Base-by-base conservation (phyloP, 1,140 invertebrate genomes). In the Ips typographus region DNA sequence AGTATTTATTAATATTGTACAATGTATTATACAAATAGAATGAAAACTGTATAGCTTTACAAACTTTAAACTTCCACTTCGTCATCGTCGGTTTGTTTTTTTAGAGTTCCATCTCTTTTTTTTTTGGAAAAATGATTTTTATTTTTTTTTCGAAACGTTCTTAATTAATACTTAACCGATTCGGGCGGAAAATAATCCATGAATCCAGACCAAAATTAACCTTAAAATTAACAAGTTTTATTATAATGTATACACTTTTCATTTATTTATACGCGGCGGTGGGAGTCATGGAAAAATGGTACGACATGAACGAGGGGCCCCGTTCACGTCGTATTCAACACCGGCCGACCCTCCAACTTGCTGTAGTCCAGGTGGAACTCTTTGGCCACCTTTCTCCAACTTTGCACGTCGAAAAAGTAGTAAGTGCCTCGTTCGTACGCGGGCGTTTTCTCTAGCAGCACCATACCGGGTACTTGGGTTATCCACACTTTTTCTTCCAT, bases 401-500 rank as follows among this genome's bases (percentile, higher is more conserved):
- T 95, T 83, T 93, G 91, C 76, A 94, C 93, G 86, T 99, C 98
- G 83, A 99, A 99, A 83, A 97, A 98, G 85, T 96, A 98, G 84
- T 99, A 99, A 73, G 95, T 98, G 83, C 97, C 96, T 77, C 95
- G 87, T 85, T 99, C 97, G 83, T 96, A 98, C 72, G 92, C 94
- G 71, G 87, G 88, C 73, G 95, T 97, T 84, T 98, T 98, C 82
- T 98, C 94, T 71, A 93, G 86, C 72, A 94, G 90, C 71, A 91
- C 91, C 83, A 94, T 89, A 72, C 95, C 95, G 67, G 94, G 95
- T 75, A 95, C 95, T 84, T 98, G 90, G 73, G 96, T 99, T 81
- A 99, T 95, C 98, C 98, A 99, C 74, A 98, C 93, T 82, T 96
- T 94, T 81, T 99, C 96, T 79, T 98, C 96, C 85, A 94, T 98